These are phyloP conservation scores for Micrastur ruficollis DNA, from an alignment of 2,797 vertebrate genomes.

Conservation along the genomic window DNA sequence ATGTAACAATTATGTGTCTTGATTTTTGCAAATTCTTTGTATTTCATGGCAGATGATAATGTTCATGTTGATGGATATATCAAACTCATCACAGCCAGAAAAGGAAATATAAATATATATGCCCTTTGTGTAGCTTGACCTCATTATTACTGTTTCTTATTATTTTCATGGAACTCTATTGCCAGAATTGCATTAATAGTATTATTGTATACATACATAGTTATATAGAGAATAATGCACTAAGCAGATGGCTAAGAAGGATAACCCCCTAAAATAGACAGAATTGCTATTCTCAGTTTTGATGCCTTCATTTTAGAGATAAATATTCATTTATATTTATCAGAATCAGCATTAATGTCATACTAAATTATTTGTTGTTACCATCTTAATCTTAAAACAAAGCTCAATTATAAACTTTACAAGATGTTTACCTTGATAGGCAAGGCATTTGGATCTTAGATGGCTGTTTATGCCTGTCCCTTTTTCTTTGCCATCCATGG, in stretches of 20 bases:
- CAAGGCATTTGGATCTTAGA: not conserved
- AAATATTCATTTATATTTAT: not conserved
- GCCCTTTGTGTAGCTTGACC: not conserved
- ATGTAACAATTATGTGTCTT: not conserved
- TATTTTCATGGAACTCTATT: not conserved
- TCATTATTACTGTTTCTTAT: not conserved
- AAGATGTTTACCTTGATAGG: not conserved
- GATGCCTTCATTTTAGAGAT: not conserved
- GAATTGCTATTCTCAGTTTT: not conserved
- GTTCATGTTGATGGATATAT: not conserved
- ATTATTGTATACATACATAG: not conserved
- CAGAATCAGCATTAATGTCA: not conserved
- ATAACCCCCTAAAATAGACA: not conserved
- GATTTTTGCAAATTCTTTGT: not conserved
- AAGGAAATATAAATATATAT: not conserved
- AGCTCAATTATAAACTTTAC: rapidly evolving
- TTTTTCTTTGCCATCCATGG: not conserved
- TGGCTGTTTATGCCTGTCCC: not conserved
- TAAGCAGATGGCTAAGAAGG: not conserved
- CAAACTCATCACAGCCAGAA: not conserved
- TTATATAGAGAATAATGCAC: not conserved
- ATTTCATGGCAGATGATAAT: not conserved
- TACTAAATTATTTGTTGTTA: not conserved
- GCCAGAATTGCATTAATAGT: not conserved
- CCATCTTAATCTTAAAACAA: not conserved